Evolutionary conservation across 2,888 invertebrate genomes (phyloP), one percentile per base, ranked within the genome.

Genomic region (Mesochorus sp.): DNA sequence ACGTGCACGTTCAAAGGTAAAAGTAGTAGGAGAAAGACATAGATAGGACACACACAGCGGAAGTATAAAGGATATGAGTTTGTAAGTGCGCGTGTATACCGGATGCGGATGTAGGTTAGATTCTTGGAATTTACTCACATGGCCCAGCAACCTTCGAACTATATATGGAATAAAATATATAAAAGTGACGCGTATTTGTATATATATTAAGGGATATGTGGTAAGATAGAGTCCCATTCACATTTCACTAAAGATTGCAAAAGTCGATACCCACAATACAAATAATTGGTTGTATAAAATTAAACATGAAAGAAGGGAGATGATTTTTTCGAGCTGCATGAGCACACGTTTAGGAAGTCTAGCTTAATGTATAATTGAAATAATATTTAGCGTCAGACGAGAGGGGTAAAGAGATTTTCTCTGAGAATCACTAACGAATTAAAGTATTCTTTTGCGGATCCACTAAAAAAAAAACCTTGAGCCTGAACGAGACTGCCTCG

Each of bases 111-210:
- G 79, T 84, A 83, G 82, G 86, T 83, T 85, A 77, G 74, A 82
- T 82, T 75, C 82, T 73, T 77, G 81, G 76, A 81, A 85, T 83
- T 84, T 86, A 86, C 85, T 86, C 81, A 87, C 79, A 83, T 87
- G 80, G 79, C 42, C 34, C n/a, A 17, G 57, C 76, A 85, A 81
- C 84, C 85, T 87, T 85, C 83, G 80, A 80, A 75, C 80, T 67
- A 62, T 66, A 71, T 59, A 57, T 26, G 17, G 64, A 37, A 21
- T 47, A 39, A n/a, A 67, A 57, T 24, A 57, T n/a, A n/a, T n/a
- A 67, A 61, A 66, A 61, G 19, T 12, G 17, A 39, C 8, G n/a
- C 37, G 21, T 26, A 70, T 17, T 24, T 31, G 31, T 21, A 3
- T 34, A n/a, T 49, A 1, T 57, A 42, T 57, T 14, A 17, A 8